Conservation (phyloP, 64 coral and sea anemone genomes). For the Acropora tenuis region DNA sequence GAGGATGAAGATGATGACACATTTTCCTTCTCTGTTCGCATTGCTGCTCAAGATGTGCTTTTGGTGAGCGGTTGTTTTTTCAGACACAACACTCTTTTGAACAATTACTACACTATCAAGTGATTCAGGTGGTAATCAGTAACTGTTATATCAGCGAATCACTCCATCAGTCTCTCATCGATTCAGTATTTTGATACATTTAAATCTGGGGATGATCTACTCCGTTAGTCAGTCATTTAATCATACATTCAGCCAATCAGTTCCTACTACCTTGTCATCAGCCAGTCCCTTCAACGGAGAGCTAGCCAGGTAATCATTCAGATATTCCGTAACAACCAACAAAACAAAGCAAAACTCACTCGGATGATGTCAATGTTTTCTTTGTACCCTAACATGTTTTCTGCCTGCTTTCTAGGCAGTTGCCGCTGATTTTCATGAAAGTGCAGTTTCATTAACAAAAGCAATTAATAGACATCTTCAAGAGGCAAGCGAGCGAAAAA, state of each 20-base stretch:
- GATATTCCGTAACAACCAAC: neutral
- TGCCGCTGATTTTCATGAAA: conserved; percentile 85
- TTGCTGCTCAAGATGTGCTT: conserved; percentile 97
- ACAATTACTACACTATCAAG: neutral
- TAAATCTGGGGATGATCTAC: neutral
- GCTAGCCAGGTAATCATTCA: neutral
- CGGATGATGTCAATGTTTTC: neutral
- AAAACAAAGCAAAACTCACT: too few relatives aligned
- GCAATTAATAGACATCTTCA: conserved; percentile 88
- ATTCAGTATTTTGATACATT: too few relatives aligned
- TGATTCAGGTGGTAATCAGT: too few relatives aligned
- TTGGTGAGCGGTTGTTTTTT: conserved; percentile 55
- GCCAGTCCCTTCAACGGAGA: too few relatives aligned
- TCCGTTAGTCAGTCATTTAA: neutral
- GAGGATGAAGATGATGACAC: conserved; percentile 99
- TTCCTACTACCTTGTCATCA: too few relatives aligned
- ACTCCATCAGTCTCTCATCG: neutral
- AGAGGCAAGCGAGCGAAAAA: conserved; percentile 71
- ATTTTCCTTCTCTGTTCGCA: conserved; percentile 96
- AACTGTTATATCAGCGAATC: neutral
- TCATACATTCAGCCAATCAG: too few relatives aligned
- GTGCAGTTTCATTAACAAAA: conserved; percentile 77
- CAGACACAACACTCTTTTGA: neutral
- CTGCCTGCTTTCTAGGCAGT: conserved; percentile 70
- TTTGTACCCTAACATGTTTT: neutral